Base-by-base conservation (phyloP, 2,888 invertebrate genomes). In the Steinernema scapterisci region DNA sequence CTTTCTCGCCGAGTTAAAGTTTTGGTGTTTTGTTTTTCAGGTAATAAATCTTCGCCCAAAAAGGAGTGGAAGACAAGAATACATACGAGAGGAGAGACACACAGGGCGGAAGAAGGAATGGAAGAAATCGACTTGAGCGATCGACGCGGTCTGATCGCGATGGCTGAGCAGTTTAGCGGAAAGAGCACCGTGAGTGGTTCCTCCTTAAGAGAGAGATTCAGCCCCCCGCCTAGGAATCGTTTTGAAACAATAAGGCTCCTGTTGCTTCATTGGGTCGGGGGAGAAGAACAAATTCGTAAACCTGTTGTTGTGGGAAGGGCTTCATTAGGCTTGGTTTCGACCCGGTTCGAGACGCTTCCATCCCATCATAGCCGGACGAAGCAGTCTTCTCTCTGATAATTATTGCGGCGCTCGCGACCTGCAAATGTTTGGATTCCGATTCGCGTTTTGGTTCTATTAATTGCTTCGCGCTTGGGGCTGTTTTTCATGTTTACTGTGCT, bases 61-160 rank as follows among this genome's bases (percentile, higher is more conserved):
- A 48, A 16, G 19, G 48, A 48, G 19, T 16, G 16, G 48, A 38
- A 38, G 38, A 38, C 38, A 38, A 38, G 38, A 38, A 38, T 38
- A 38, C 38, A 38, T 38, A 38, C 38, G 38, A 38, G 38, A 3
- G 16, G 31, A 21, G 63, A 51, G n/a, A n/a, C n/a, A n/a, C n/a
- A n/a, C n/a, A n/a, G n/a, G n/a, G n/a, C n/a, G n/a, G n/a, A 38
- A 38, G 38, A 9, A 38, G 38, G 38, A 27, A 63, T 78, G 71
- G 78, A 78, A 52, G 78, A 78, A 48, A 76, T 78, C 51, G 78
- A 78, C 71, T 70, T 78, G 72, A 54, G 70, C 48, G 78, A 78
- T 73, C 78, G 74, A 16, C 38, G 76, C 27, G 78, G 78, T 23
- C 72, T 78, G 25, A 79, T 78, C 72, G 78, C 78, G 19, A 78